Conservation (phyloP, 2,113 vertebrate species). For the Prolemur simus region DNA sequence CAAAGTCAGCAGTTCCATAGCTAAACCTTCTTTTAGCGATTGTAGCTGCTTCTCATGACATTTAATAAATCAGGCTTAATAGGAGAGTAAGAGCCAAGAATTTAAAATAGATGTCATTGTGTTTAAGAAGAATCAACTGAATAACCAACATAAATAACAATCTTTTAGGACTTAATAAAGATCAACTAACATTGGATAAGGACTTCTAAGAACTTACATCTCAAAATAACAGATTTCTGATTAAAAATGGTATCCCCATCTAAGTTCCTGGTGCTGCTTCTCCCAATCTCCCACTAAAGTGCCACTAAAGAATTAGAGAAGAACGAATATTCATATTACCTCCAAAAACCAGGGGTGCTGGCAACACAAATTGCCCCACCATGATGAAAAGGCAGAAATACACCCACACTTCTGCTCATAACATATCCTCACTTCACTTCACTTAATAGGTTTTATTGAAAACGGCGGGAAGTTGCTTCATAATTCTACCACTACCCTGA, state of each 20-base stretch:
- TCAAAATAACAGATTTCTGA: background rate
- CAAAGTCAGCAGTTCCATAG: background rate
- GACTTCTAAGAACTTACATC: background rate
- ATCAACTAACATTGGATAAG: background rate
- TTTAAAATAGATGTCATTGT: background rate
- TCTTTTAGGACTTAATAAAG: background rate
- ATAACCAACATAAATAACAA: background rate
- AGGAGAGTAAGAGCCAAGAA: background rate
- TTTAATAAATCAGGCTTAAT: background rate
- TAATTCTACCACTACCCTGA: background rate
- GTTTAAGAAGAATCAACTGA: background rate
- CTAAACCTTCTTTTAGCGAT: background rate
- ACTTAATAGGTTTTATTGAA: background rate
- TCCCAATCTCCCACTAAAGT: background rate
- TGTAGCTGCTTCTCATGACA: background rate
- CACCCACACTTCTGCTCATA: background rate
- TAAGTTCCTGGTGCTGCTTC: background rate
- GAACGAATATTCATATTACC: background rate
- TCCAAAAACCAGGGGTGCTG: background rate
- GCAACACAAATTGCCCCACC: background rate
- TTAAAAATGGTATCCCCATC: background rate
- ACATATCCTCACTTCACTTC: background rate
- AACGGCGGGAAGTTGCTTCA: background rate
- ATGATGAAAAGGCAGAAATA: background rate
- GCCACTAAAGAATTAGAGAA: background rate